Conservation (phyloP, 2,797 vertebrate genomes). For the Lemur catta region DNA sequence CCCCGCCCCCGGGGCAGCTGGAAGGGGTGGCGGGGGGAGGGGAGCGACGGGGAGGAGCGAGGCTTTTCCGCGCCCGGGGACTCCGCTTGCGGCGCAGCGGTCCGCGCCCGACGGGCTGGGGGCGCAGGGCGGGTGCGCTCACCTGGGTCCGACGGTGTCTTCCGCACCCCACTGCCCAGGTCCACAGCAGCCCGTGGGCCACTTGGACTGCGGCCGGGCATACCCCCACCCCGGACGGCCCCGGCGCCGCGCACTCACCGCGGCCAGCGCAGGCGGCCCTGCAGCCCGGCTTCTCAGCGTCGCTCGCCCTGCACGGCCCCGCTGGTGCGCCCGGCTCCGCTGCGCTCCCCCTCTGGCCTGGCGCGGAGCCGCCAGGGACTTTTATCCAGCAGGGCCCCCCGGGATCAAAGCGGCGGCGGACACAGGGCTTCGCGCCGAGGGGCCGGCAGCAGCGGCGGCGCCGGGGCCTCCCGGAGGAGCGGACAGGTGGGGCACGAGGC, state of each 20-base stretch:
- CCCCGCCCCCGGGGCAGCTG: slow-evolving; percentile 31
- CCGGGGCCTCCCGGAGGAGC: slow-evolving; percentile 49
- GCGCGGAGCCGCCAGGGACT: slow-evolving; percentile 67
- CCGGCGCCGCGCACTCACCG: slow-evolving; percentile 48
- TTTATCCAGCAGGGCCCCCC: slow-evolving; percentile 74
- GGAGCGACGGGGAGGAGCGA: neutral
- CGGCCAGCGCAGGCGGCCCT: neutral
- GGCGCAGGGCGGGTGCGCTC: slow-evolving; percentile 10
- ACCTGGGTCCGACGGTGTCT: slow-evolving; percentile 1
- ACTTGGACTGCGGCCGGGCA: neutral
- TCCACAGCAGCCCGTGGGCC: neutral
- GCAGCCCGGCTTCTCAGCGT: neutral
- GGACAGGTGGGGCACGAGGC: slow-evolving; percentile 70
- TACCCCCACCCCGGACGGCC: neutral
- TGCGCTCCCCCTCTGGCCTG: slow-evolving; percentile 68
- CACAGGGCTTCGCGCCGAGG: slow-evolving; percentile 66
- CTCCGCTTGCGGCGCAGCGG: neutral
- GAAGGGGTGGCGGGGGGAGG: neutral
- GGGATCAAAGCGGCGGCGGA: slow-evolving; percentile 77
- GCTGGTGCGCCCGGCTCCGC: slow-evolving; percentile 41
- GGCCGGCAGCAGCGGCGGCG: slow-evolving; percentile 25
- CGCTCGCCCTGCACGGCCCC: slow-evolving; percentile 4
- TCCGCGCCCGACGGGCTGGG: slow-evolving; percentile 30
- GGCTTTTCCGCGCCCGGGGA: neutral
- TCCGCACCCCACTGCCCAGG: neutral